Base-by-base conservation (phyloP, 2,797 vertebrate species). In the Cryptoprocta ferox region DNA sequence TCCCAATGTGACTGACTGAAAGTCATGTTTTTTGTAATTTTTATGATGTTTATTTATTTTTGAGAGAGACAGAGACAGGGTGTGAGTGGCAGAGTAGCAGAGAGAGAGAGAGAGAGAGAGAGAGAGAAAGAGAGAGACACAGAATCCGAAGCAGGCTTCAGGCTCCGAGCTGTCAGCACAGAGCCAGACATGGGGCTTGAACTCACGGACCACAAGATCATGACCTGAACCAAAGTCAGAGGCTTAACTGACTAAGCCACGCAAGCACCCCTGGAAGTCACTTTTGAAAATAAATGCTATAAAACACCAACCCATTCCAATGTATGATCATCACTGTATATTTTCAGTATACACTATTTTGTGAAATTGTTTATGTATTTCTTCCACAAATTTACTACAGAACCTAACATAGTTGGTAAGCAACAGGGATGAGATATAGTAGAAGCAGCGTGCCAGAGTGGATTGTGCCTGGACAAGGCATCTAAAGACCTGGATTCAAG, bases 231-330 rank as follows among this genome's bases (percentile, higher is more conserved):
- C 56, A 59, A 59, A 24, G 56, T 59, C 21, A 3, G 56, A 59
- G 0, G 21, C 21, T 59, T 59, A 24, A 24, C 21, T 9, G 8
- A 24, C 8, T 24, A 7, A 59, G 21, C 19, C 56, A 24, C 56
- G 8, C 56, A 59, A 21, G 21, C 56, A 59, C 21, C 21, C 56
- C 16, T 45, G 89, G 53, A 50, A 24, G 32, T 88, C 28, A 75
- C 50, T 91, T 96, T 90, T 89, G 59, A 70, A 95, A 92, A 79
- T 28, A 91, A 93, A 86, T 78, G 21, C 10, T 94, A 71, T 90
- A 50, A 95, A 93, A 71, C 28, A 92, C 24, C 56, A 78, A 56
- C 21, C 6, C 88, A 76, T 82, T 63, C 6, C 32, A 59, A 18
- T 94, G 76, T 19, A 78, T 91, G 80, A 14, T 28, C 26, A 48